Evolutionary conservation across 1,140 invertebrate species (phyloP).

Genomic region (Hirudo medicinalis): DNA sequence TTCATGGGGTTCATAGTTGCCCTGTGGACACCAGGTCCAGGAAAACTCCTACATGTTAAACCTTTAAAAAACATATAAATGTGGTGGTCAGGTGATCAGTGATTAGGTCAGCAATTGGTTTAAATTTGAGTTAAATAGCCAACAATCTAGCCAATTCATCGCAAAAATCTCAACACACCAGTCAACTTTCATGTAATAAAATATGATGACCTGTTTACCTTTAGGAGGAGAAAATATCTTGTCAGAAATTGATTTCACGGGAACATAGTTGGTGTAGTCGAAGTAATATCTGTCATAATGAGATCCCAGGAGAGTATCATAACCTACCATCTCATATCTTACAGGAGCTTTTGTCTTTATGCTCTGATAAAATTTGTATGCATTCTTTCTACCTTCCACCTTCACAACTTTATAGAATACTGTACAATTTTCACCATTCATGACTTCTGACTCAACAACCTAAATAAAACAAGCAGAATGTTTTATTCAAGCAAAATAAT

Average conservation of each 20-base stretch:
- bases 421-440: conserved; percentile 41
- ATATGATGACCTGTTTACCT: background rate
- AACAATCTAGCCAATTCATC: background rate
- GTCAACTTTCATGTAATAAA: background rate
- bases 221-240: background rate
- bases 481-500: conserved; percentile 1
- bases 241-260: conserved; percentile 36
- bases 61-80: conserved; percentile 42
- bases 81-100: too few relatives aligned
- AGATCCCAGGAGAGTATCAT: conserved; percentile 75
- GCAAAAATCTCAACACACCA: background rate
- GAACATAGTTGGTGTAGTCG: conserved; percentile 60
- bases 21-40: conserved; percentile 66
- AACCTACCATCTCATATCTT: conserved; percentile 83
- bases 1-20: conserved; percentile 64
- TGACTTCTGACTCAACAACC: conserved; percentile 23
- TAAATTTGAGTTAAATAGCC: background rate
- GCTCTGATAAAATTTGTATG: conserved; percentile 53
- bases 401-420: conserved; percentile 58
- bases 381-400: conserved; percentile 65
- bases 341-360: conserved; percentile 46
- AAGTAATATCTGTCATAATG: conserved; percentile 92
- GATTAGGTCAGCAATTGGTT: background rate
- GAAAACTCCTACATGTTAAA: conserved; percentile 63
- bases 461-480: conserved; percentile 20